These are phyloP conservation scores for Mastomys natalensis DNA, from an alignment of 2,113 vertebrate species.

Conservation along the genomic window DNA sequence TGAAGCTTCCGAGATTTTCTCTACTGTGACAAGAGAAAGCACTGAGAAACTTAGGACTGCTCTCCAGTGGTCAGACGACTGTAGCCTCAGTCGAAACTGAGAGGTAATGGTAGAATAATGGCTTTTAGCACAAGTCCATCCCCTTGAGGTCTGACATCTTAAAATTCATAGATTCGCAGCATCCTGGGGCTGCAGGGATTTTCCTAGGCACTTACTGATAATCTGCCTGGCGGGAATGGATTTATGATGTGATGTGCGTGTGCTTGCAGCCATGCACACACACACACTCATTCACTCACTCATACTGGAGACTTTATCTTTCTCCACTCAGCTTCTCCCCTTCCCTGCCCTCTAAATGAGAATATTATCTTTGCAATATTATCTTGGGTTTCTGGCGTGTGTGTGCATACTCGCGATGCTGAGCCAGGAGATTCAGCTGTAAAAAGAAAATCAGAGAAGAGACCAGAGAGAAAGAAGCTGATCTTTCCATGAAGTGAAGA, in stretches of 20 bases:
- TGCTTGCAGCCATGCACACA: not conserved
- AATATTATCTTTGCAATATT: slow-evolving; percentile 49
- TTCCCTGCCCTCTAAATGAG: slow-evolving; percentile 60
- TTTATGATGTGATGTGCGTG: slow-evolving; percentile 29
- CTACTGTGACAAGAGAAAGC: not conserved
- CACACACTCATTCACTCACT: not conserved
- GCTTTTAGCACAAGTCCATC: not conserved
- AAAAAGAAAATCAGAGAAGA: slow-evolving; percentile 15
- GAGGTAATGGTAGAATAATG: not conserved
- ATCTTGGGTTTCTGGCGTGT: not conserved
- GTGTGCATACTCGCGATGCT: accelerated
- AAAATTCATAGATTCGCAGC: slow-evolving; percentile 65
- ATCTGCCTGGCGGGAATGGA: slow-evolving; percentile 6
- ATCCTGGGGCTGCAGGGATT: slow-evolving; percentile 10
- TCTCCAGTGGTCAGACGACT: not conserved
- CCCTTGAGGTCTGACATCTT: slow-evolving; percentile 58
- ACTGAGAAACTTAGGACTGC: no score
- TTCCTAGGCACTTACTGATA: slow-evolving; percentile 53
- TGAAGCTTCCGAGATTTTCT: not conserved
- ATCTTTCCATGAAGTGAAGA: not conserved
- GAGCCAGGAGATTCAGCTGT: not conserved
- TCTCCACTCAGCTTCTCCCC: not conserved
- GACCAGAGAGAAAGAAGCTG: not conserved
- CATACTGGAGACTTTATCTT: slow-evolving; percentile 47
- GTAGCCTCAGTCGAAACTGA: not conserved